Evolutionary conservation across 2,888 invertebrate genomes (phyloP).

Genomic region (Stenichneumon culpator): DNA sequence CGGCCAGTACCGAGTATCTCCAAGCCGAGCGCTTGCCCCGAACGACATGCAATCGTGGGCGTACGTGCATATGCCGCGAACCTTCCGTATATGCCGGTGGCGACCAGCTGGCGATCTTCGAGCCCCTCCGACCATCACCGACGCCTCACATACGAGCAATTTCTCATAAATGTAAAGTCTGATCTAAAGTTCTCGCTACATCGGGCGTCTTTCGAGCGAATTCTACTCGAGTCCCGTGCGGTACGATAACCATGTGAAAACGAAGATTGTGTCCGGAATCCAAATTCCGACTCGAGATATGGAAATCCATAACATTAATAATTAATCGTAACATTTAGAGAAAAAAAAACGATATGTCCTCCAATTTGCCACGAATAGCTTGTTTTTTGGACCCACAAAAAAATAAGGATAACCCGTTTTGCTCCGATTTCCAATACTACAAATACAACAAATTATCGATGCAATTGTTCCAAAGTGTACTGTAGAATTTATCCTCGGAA

Average conservation of each 20-base stretch:
- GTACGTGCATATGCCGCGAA: conserved; percentile 58
- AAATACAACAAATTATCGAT: neutral
- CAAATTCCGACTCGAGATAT: neutral
- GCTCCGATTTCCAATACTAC: too few relatives aligned
- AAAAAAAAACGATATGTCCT: too few relatives aligned
- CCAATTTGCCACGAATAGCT: too few relatives aligned
- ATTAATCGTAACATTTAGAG: too few relatives aligned
- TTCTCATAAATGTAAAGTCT: conserved; percentile 48
- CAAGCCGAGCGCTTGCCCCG: conserved; percentile 50
- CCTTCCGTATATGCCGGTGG: conserved; percentile 19
- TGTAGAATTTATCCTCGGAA: neutral
- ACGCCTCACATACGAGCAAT: conserved; percentile 49
- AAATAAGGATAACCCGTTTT: neutral
- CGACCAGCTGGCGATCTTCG: conserved; percentile 25
- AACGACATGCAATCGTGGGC: conserved; percentile 64
- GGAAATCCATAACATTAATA: neutral
- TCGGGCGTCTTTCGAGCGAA: conserved; percentile 17
- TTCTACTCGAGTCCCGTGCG: conserved; percentile 1
- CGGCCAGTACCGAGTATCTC: conserved; percentile 29
- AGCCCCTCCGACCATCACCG: neutral
- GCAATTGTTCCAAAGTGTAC: neutral
- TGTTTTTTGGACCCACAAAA: neutral
- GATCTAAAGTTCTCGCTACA: conserved; percentile 38
- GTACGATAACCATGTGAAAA: too few relatives aligned
- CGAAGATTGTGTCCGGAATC: neutral